Percentiles rank a stretch among this genome's conserved stretches.
These are phyloP conservation scores for Phataginus tricuspis DNA, from an alignment of 2,797 vertebrate species.

Conservation along the genomic window DNA sequence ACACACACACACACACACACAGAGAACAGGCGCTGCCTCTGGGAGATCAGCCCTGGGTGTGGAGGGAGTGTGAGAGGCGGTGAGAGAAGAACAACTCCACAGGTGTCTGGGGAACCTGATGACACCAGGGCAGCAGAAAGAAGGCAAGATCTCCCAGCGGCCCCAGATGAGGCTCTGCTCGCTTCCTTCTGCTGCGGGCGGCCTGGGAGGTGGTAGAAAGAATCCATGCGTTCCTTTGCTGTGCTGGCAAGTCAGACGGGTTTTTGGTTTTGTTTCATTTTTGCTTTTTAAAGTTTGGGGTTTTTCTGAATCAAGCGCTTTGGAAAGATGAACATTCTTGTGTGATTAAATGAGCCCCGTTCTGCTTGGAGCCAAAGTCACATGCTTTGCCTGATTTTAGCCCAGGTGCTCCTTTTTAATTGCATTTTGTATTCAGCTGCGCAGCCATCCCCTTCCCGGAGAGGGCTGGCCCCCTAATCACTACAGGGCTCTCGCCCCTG, in stretches of 20 bases:
- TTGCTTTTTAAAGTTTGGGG: not conserved
- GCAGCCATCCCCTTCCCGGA: not conserved
- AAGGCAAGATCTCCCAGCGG: not conserved
- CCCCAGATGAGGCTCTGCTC: not conserved
- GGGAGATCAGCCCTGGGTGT: not conserved
- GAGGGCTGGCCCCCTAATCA: constrained; percentile 53
- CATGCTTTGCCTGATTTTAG: constrained; percentile 42
- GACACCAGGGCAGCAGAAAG: not conserved
- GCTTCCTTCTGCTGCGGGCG: not conserved
- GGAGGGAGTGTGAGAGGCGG: not conserved
- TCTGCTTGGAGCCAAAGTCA: constrained; percentile 51
- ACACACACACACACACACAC: no score
- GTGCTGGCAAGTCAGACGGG: not conserved
- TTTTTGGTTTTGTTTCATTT: not conserved
- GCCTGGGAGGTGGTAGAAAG: not conserved
- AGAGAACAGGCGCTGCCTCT: not conserved
- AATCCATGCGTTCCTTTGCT: not conserved
- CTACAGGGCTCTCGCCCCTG: constrained; percentile 19
- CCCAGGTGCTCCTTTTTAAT: constrained; percentile 72
- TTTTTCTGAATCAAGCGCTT: constrained; percentile 40
- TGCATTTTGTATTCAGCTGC: constrained; percentile 55
- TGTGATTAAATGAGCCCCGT: constrained; percentile 38
- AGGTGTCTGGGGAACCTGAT: rapidly evolving
- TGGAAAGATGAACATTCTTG: constrained; percentile 51
- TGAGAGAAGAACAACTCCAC: not conserved